These are phyloP conservation scores for Zenarchopterus dispar DNA, from an alignment of 2,797 vertebrate genomes.

Conservation along the genomic window DNA sequence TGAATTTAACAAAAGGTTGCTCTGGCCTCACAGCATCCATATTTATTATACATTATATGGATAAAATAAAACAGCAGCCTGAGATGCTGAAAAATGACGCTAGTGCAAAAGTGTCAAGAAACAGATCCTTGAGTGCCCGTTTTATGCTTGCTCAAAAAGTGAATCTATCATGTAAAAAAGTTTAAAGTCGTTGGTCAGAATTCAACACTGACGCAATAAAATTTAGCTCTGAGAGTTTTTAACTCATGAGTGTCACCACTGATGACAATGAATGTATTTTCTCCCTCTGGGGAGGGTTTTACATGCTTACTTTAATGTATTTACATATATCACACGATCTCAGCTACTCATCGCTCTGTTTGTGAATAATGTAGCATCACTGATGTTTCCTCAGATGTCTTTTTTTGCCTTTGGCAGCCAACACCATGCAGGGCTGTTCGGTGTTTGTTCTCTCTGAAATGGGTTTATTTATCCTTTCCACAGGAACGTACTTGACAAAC, in stretches of 20 bases:
- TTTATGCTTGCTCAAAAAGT: too few species aligned
- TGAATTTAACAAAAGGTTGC: too few species aligned
- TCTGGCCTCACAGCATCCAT: too few species aligned
- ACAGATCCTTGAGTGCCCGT: too few species aligned
- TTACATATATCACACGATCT: slow-evolving; percentile 43
- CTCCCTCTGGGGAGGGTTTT: slow-evolving; percentile 15
- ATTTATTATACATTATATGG: too few species aligned
- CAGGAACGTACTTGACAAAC: slow-evolving; percentile 98
- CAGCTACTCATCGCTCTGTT: slow-evolving; percentile 36
- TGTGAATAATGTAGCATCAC: slow-evolving; percentile 66
- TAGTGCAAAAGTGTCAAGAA: too few species aligned
- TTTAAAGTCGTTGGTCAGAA: too few species aligned
- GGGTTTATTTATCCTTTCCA: slow-evolving; percentile 38
- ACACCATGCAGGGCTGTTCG: slow-evolving; percentile 36
- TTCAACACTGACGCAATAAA: slow-evolving; percentile 3
- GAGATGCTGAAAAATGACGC: too few species aligned
- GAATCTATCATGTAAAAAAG: too few species aligned
- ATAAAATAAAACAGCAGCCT: too few species aligned
- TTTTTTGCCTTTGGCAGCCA: slow-evolving; percentile 47
- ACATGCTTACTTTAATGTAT: slow-evolving; percentile 25
- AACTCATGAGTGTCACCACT: not conserved
- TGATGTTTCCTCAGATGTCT: slow-evolving; percentile 58
- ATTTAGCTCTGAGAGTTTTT: slow-evolving; percentile 3
- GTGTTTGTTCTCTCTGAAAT: slow-evolving; percentile 62
- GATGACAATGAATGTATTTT: slow-evolving; percentile 11